A percentile compares a stretch with the other conserved stretches of the same genome.
Conservation (phyloP, 2,888 invertebrate genomes). For the Eupithecia subumbrata region DNA sequence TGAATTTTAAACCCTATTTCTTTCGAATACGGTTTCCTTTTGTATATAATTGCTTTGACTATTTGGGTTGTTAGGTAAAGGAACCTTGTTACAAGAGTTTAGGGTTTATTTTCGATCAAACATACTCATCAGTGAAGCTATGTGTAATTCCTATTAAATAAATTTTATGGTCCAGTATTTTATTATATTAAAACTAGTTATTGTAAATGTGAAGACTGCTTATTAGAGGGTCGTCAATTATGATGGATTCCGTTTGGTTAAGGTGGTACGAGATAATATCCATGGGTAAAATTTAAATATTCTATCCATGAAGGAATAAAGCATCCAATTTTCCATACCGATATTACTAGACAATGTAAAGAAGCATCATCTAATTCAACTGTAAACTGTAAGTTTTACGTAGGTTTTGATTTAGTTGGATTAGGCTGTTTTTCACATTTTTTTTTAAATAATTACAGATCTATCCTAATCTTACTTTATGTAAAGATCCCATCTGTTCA, state of each 20-base stretch:
- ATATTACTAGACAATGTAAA: neutral
- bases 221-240: conserved; percentile 79
- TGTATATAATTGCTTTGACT: conserved; percentile 21
- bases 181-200: conserved; percentile 67
- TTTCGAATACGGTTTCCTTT: conserved; percentile 15
- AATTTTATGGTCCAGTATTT: conserved; percentile 82
- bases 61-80: conserved; percentile 15
- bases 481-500: neutral
- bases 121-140: conserved; percentile 44
- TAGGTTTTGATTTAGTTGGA: neutral
- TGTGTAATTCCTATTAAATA: conserved; percentile 76
- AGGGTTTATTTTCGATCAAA: conserved; percentile 50
- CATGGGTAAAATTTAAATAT: neutral
- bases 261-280: conserved; percentile 46
- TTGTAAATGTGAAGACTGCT: conserved; percentile 78
- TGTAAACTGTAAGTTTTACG: neutral
- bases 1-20: conserved; percentile 19
- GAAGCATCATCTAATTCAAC: neutral
- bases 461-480: neutral
- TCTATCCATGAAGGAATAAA: neutral
- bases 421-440: neutral
- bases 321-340: neutral
- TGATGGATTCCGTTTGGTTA: conserved; percentile 53
- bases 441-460: neutral
- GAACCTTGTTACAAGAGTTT: conserved; percentile 27